Evolutionary conservation across 2,888 invertebrate genomes (phyloP), one percentile per base, ranked within the genome.

Genomic region (Drosophila diplacantha): DNA sequence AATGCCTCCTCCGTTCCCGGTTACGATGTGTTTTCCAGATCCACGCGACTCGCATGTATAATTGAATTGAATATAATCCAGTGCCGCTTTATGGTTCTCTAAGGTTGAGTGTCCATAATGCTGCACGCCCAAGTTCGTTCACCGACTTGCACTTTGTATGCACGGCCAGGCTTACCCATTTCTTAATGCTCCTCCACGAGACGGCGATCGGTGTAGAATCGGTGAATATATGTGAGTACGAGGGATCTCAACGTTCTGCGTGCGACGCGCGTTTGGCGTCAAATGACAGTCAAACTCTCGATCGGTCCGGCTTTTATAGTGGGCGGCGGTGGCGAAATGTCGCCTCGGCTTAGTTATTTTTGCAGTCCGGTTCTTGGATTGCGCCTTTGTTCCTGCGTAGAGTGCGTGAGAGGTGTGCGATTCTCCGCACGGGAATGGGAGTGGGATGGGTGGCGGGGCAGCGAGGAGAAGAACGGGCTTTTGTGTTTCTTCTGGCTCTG

Each of bases 361-460:
- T 60, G 54, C 53, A 66, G 74, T 73, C 84, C 76, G 74, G 79
- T 75, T 73, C 76, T 82, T 82, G 65, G 70, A 71, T 44, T 69
- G 78, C 71, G 59, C 64, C 81, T 84, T 82, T 82, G 84, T 75
- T 75, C 85, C 84, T 82, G 84, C 85, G 75, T 74, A 71, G 55
- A 60, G 71, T 76, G 83, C 81, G 85, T 79, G 74, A 67, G 72
- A 60, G 60, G 60, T 50, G 60, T 47, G 60, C 60, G 60, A 51
- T 43, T 61, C 58, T 60, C 60, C 38, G 60, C 37, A 46, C 50
- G 58, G 53, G 41, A 69, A 58, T 31, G 32, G 32, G n/a, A 8
- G 34, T 39, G 39, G 37, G 43, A 16, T 24, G 50, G 31, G 29
- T 31, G 11, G 37, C 44, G 34, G 38, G 38, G 35, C 46, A 14